These are phyloP conservation scores for Morone chrysops DNA, from an alignment of 2,113 vertebrate genomes.

Conservation along the genomic window DNA sequence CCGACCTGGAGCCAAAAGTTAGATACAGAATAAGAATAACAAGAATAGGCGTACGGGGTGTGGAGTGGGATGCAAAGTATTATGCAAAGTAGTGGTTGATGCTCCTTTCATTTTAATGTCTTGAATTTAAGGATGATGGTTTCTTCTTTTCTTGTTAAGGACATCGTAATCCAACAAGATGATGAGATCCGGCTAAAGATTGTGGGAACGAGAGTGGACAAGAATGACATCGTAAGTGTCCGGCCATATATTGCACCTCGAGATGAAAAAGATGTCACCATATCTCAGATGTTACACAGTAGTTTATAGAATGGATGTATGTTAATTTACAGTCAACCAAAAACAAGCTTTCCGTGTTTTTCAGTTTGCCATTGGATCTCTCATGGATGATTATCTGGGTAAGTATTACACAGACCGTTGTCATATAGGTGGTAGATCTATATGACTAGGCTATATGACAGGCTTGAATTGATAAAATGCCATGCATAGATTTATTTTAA, in stretches of 20 bases:
- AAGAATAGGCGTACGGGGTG: no score
- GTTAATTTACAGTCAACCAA: not conserved
- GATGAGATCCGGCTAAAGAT: constrained; percentile 95
- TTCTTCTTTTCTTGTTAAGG: constrained; percentile 76
- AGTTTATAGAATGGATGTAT: not conserved
- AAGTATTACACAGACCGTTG: constrained; percentile 63
- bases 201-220: constrained; percentile 94
- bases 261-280: not conserved
- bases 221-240: constrained; percentile 92
- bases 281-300: not conserved
- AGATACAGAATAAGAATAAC: no score
- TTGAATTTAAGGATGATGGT: not conserved
- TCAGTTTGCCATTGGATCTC: constrained; percentile 94
- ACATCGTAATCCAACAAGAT: constrained; percentile 94
- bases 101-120: not conserved
- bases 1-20: no score
- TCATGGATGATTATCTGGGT: constrained; percentile 96
- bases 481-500: not conserved
- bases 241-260: not conserved
- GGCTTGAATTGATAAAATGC: not conserved
- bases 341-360: constrained; percentile 43
- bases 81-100: not conserved
- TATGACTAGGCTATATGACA: not conserved
- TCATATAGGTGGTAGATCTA: not conserved
- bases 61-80: not conserved